phyloP scores from a whole-genome alignment of 2,113 vertebrate species.

The Pyrgilauda ruficollis region DNA sequence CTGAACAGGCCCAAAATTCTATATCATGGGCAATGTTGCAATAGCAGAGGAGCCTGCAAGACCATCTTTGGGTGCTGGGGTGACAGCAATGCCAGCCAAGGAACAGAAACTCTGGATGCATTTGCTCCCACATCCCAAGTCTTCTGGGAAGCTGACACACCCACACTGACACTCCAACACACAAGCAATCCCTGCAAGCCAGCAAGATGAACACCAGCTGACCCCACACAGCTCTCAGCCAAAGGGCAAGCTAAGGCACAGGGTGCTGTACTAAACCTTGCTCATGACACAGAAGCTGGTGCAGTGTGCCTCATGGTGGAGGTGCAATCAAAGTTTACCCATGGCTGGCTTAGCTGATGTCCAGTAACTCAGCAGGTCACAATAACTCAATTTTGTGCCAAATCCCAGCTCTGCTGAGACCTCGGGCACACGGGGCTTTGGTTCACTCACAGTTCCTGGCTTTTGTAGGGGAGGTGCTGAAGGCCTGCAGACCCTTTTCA shows the following conservation, averaged over 20 bases:
- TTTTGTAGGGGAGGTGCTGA: slow-evolving; percentile 46
- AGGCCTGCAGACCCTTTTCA: slow-evolving; percentile 61
- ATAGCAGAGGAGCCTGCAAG: background rate
- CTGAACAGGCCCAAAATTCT: background rate
- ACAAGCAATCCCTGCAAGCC: background rate
- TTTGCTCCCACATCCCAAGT: background rate
- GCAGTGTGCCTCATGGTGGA: accelerated
- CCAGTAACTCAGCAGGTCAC: background rate
- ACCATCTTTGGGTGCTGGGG: background rate
- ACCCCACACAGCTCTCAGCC: background rate
- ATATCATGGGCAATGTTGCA: background rate
- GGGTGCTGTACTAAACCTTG: background rate
- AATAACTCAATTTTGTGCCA: background rate
- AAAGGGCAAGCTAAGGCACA: background rate
- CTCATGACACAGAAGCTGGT: background rate
- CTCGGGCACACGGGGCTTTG: background rate
- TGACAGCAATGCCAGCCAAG: background rate
- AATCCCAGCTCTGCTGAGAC: background rate
- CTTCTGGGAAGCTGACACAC: background rate
- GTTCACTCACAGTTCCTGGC: slow-evolving; percentile 59
- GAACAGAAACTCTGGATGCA: background rate
- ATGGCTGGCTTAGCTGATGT: background rate
- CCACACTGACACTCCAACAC: background rate
- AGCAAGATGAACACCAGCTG: background rate
- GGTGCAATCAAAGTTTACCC: background rate